Conservation (phyloP, 2,797 vertebrate genomes). For the Anolis apletophallus region DNA sequence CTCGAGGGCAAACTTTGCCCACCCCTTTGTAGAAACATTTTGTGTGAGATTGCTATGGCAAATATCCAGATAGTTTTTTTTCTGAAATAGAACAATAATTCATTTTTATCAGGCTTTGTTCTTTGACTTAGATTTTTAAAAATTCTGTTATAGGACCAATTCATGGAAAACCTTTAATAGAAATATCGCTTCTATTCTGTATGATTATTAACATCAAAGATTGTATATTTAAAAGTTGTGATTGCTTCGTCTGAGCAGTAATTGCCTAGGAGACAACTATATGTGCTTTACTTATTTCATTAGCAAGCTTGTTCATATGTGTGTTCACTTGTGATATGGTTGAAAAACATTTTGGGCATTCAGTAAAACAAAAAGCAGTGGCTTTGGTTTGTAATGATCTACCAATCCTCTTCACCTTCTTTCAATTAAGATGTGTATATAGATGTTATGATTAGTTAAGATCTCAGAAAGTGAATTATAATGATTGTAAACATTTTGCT, state of each 20-base stretch:
- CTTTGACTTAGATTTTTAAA: background rate
- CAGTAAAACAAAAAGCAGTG: slow-evolving; percentile 26
- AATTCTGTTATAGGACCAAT: slow-evolving; percentile 38
- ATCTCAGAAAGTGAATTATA: slow-evolving; percentile 55
- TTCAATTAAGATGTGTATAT: slow-evolving; percentile 31
- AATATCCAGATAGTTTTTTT: slow-evolving; percentile 23
- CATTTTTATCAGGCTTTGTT: background rate
- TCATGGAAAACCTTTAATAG: background rate
- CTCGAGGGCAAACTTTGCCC: no score
- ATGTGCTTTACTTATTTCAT: slow-evolving; percentile 1
- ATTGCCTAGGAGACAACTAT: background rate
- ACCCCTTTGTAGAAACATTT: slow-evolving; percentile 8
- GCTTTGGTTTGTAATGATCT: background rate
- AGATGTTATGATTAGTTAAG: slow-evolving; percentile 31
- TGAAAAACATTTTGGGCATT: background rate
- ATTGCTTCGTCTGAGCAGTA: background rate
- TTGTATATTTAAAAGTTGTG: slow-evolving; percentile 37
- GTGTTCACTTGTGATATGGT: slow-evolving; percentile 26
- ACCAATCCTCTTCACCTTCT: background rate
- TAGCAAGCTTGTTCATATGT: slow-evolving; percentile 1
- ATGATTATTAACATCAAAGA: background rate
- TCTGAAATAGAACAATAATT: slow-evolving; percentile 9
- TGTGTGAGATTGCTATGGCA: slow-evolving; percentile 32
- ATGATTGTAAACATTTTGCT: slow-evolving; percentile 58
- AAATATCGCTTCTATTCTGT: background rate